These are phyloP conservation scores for Ichneumoninae sp. DNA, from an alignment of 2,888 invertebrate genomes.

Conservation along the genomic window DNA sequence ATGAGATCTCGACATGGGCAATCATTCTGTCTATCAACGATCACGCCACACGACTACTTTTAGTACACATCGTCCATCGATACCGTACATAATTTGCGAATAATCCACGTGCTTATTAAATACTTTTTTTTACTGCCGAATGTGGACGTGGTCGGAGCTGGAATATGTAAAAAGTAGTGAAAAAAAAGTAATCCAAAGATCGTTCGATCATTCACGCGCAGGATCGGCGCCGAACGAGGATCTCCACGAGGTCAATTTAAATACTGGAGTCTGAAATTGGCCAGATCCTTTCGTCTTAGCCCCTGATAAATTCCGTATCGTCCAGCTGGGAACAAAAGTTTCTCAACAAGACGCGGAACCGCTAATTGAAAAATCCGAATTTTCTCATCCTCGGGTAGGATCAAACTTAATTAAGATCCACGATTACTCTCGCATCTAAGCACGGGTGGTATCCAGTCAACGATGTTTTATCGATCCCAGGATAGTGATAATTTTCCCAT, in stretches of 20 bases:
- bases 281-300: too few relatives aligned
- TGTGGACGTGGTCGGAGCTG: background rate
- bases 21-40: conserved; percentile 75
- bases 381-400: background rate
- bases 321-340: background rate
- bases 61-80: conserved; percentile 48
- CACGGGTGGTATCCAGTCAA: conserved; percentile 26
- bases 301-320: background rate
- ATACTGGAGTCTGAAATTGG: too few relatives aligned
- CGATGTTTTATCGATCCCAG: conserved; percentile 56
- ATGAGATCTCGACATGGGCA: conserved; percentile 72
- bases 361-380: background rate
- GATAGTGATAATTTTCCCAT: conserved; percentile 59
- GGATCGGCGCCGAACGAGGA: background rate
- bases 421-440: background rate
- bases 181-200: background rate
- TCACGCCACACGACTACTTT: conserved; percentile 71
- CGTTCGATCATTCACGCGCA: too few relatives aligned
- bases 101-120: background rate
- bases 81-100: conserved; percentile 54
- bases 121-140: background rate
- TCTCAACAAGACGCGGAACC: background rate
- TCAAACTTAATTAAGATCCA: background rate
- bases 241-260: background rate
- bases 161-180: too few relatives aligned